phyloP scores from a whole-genome alignment of 2,888 invertebrate species.

The Rhingia campestris region DNA sequence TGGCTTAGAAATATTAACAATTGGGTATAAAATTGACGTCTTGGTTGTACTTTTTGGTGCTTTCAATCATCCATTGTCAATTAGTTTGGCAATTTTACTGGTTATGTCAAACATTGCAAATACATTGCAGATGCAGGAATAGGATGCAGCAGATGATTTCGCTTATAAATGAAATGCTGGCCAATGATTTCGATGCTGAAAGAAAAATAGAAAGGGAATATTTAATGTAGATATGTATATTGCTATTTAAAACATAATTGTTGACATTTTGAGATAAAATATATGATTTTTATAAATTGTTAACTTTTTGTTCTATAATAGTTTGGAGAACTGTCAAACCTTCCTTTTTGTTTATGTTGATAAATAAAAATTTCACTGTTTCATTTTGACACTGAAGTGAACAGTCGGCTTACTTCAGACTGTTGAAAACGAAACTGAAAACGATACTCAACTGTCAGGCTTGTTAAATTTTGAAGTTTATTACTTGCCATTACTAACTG shows the following conservation, averaged over 20 bases:
- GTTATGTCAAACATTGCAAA: constrained; percentile 78
- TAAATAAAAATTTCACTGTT: no score
- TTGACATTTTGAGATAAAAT: not conserved
- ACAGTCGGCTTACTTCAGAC: no score
- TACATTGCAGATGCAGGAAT: constrained; percentile 71
- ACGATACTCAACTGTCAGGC: no score
- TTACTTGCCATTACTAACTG: no score
- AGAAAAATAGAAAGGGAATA: constrained; percentile 7
- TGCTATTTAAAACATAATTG: not conserved
- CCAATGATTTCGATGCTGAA: constrained; percentile 17
- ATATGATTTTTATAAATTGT: no score
- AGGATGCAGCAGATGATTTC: constrained; percentile 32
- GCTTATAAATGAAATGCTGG: not conserved
- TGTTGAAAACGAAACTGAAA: no score
- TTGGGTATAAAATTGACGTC: constrained; percentile 57
- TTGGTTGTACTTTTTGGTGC: constrained; percentile 19
- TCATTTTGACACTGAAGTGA: no score
- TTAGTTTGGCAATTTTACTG: constrained; percentile 77
- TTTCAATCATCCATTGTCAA: constrained; percentile 78
- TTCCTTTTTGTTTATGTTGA: no score
- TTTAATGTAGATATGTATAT: not conserved
- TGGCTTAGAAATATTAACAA: constrained; percentile 36
- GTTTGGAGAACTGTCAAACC: no score
- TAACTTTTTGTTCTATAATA: no score
- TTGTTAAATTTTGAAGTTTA: no score